Base-by-base conservation (phyloP, 2,113 vertebrate genomes). In the Oriolus oriolus region DNA sequence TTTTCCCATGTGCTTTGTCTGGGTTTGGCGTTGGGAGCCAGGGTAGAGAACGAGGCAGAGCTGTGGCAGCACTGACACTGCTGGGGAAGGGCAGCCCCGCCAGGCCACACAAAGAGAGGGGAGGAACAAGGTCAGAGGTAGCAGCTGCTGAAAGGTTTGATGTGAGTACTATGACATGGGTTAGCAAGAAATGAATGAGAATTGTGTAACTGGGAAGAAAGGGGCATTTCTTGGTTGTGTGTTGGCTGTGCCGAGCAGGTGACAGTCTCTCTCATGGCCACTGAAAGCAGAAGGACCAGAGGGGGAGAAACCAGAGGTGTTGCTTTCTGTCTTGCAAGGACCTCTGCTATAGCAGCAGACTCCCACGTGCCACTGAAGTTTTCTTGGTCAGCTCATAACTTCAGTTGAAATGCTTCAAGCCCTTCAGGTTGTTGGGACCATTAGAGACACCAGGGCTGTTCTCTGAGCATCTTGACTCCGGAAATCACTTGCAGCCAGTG, bases 111-210 rank as follows among this genome's bases (percentile, higher is more conserved):
- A 96, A 95, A 97, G 90, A 45, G 33, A 42, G 18, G 35, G 54
- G 47, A 93, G 81, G 68, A 90, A 92, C 83, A 93, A 80, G 39
- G 90, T 54, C 2, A 9, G 77, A 35, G 70, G 54, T 42, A 61
- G 90, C 95, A 95, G 90, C 84, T 93, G 87, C 91, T 7, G 44
- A 83, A 87, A 96, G 94, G 54, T 96, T 96, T 96, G 88, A 86
- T 16, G 27, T 89, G 90, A 91, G 41, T 87, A 52, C 91, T 97
- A 61, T 97, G 89, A 95, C 97, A 94, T 53, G 45, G n/a, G 70
- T 94, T 90, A 94, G 68, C 93, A 68, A 95, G 93, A 95, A 84
- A 37, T 61, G 77, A 92, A 90, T 39, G 86, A 83, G 63, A 74
- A 49, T 45, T 88, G 73, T 84, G 28, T 57, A 64, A 82, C 42